phyloP scores from a whole-genome alignment of 2,113 vertebrate species.

The Bos indicus region DNA sequence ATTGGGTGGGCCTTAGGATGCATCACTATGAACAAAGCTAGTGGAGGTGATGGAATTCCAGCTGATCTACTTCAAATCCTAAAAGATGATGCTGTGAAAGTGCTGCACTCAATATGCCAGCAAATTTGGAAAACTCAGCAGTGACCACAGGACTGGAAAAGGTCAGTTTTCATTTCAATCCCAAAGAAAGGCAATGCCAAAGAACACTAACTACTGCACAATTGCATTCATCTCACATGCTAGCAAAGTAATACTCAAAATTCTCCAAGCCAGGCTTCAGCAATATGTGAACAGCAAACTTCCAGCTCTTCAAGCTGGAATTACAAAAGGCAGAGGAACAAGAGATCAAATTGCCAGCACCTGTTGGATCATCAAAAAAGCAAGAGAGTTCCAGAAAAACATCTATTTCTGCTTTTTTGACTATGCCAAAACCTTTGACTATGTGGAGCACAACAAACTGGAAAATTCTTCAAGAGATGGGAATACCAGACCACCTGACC shows the following conservation, averaged over 20 bases:
- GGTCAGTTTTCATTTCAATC: neutral
- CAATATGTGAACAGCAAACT: accelerated
- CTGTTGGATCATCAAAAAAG: neutral
- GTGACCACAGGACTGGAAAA: neutral
- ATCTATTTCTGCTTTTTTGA: neutral
- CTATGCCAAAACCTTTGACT: neutral
- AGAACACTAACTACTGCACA: neutral
- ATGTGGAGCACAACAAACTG: too few species aligned
- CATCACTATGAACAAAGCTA: neutral
- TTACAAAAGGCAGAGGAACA: neutral
- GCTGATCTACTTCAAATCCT: neutral
- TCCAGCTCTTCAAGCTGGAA: neutral
- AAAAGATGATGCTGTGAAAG: neutral
- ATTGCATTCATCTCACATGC: neutral
- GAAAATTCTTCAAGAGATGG: too few species aligned
- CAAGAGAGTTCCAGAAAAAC: neutral
- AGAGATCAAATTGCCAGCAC: neutral
- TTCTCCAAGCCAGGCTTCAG: neutral
- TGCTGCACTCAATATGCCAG: neutral
- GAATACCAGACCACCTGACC: too few species aligned
- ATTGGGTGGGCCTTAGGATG: neutral
- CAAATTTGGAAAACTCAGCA: neutral
- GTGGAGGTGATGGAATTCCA: neutral
- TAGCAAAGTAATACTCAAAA: neutral
- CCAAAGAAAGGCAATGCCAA: neutral